Evolutionary conservation across 2,797 vertebrate genomes (phyloP).

Genomic region (Morelia viridis): DNA sequence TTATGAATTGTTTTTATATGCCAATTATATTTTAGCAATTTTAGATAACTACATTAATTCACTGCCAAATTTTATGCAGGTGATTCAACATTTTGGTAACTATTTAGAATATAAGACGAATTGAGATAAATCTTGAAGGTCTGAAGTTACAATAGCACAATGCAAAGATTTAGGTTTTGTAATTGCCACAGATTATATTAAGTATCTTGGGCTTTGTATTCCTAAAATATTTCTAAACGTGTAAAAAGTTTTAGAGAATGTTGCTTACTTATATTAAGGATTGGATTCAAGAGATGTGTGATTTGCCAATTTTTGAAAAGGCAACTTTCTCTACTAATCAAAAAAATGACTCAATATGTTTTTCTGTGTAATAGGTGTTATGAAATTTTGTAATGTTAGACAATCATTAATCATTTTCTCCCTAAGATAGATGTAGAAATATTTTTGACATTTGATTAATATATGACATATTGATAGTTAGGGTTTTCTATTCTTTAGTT

Average conservation of each 20-base stretch:
- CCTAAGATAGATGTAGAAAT: not conserved
- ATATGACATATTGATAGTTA: not conserved
- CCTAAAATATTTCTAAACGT: not conserved
- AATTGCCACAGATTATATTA: not conserved
- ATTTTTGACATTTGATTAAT: not conserved
- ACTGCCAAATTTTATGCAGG: not conserved
- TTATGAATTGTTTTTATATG: too few relatives aligned
- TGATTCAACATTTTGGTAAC: not conserved
- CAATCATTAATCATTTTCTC: not conserved
- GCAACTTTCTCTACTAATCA: not conserved
- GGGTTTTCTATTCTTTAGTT: not conserved
- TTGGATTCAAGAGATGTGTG: not conserved
- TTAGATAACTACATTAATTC: not conserved
- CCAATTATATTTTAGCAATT: not conserved
- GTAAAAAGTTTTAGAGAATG: not conserved
- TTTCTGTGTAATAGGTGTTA: not conserved
- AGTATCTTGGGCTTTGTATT: not conserved
- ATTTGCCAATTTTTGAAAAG: not conserved
- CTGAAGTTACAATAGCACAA: not conserved
- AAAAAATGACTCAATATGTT: not conserved
- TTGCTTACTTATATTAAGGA: not conserved
- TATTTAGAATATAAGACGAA: not conserved
- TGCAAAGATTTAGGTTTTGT: not conserved
- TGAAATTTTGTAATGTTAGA: not conserved
- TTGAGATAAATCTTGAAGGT: not conserved